These are phyloP conservation scores for Matsumyia berberina DNA, from an alignment of 2,888 invertebrate genomes.

Conservation along the genomic window DNA sequence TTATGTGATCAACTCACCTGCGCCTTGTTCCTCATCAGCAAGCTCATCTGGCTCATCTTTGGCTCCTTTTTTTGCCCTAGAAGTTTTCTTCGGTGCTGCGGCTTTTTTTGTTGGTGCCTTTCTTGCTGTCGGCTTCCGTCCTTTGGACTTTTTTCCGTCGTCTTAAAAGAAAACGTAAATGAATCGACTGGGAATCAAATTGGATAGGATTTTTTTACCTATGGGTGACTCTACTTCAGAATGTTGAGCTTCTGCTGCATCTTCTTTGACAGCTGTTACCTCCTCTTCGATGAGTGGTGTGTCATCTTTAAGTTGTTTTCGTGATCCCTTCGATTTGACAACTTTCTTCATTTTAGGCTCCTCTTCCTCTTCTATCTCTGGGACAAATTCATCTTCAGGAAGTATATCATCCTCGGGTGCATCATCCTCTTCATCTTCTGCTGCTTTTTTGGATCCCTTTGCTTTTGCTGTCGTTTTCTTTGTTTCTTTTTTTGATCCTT, in stretches of 20 bases:
- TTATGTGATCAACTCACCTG: conserved; percentile 68
- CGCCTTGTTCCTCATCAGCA: conserved; percentile 38
- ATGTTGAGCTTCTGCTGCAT: conserved; percentile 35
- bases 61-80: conserved; percentile 75
- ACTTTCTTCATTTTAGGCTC: conserved; percentile 51
- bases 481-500: conserved; percentile 52
- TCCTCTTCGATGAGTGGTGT: conserved; percentile 47
- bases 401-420: conserved; percentile 62
- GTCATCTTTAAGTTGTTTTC: conserved; percentile 67
- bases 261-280: conserved; percentile 20
- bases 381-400: conserved; percentile 67
- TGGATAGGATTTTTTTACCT: too few species aligned
- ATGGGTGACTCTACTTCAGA: conserved; percentile 46
- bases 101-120: conserved; percentile 64
- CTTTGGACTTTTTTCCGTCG: conserved; percentile 47
- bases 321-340: conserved; percentile 68
- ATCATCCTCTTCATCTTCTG: conserved; percentile 62
- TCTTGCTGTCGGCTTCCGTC: conserved; percentile 78
- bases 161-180: conserved; percentile 16
- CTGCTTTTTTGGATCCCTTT: conserved; percentile 43
- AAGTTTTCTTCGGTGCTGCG: conserved; percentile 29
- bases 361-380: conserved; percentile 56
- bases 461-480: conserved; percentile 58
- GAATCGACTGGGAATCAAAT: too few species aligned
- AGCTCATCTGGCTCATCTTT: conserved; percentile 51